These are phyloP conservation scores for Drosophila suzukii DNA, from an alignment of 1,140 invertebrate species.

Conservation along the genomic window DNA sequence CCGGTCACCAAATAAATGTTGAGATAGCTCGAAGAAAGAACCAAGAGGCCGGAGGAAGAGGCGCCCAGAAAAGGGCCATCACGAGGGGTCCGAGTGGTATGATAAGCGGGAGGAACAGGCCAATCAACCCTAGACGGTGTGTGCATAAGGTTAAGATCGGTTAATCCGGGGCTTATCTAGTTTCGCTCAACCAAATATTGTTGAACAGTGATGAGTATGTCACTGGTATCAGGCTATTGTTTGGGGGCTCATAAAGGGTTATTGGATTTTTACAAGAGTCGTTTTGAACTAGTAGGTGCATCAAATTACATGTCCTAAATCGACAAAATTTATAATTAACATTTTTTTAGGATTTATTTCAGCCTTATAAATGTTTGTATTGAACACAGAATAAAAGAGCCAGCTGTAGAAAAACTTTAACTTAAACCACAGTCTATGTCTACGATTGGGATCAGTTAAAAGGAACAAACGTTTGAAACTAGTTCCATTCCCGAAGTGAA, in stretches of 20 bases:
- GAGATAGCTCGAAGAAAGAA: constrained; percentile 25
- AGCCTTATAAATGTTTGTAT: no score
- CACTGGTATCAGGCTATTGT: neutral
- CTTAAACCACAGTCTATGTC: neutral
- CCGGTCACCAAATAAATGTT: constrained; percentile 33
- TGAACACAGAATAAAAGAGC: no score
- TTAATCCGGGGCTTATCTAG: constrained; percentile 25
- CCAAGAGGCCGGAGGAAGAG: constrained; percentile 22
- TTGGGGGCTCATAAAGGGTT: neutral
- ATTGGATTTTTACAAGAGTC: no score
- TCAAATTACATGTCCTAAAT: no score
- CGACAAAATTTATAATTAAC: no score
- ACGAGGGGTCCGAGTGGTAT: constrained; percentile 15
- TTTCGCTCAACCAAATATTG: constrained; percentile 2
- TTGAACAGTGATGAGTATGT: neutral
- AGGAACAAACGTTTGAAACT: neutral
- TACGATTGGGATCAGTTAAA: constrained; percentile 4
- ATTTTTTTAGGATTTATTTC: no score
- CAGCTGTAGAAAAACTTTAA: neutral
- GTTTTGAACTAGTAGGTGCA: no score
- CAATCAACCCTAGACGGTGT: constrained; percentile 41
- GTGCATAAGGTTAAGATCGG: constrained; percentile 20
- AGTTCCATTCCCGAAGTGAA: constrained; percentile 1
- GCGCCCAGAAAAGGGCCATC: constrained; percentile 22
- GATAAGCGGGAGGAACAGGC: constrained; percentile 22